These are phyloP conservation scores for Elgonia sp. DNA, from an alignment of 2,888 invertebrate species.

Conservation along the genomic window DNA sequence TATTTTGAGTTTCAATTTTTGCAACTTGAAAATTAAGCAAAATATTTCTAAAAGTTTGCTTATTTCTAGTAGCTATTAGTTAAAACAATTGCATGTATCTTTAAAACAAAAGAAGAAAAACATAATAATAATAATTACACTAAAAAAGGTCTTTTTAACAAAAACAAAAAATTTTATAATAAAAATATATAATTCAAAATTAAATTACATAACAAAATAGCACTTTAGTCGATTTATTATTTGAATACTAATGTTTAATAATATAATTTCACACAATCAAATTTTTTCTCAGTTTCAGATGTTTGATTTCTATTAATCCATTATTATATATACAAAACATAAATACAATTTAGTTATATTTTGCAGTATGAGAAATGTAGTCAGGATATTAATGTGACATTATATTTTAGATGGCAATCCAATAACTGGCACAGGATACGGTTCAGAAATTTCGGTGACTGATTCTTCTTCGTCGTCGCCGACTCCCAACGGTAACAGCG, in stretches of 20 bases:
- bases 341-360: background rate
- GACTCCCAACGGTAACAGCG: conserved; percentile 86
- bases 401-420: conserved; percentile 87
- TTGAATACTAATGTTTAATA: too few species aligned
- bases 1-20: conserved; percentile 24
- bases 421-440: conserved; percentile 88
- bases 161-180: too few species aligned
- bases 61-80: conserved; percentile 22
- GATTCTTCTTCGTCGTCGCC: conserved; percentile 69
- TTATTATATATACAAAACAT: too few species aligned
- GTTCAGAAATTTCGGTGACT: conserved; percentile 76
- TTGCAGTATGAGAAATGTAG: background rate
- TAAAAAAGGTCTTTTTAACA: too few species aligned
- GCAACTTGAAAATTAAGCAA: background rate
- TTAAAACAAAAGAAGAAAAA: too few species aligned
- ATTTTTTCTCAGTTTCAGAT: too few species aligned
- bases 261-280: too few species aligned
- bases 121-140: too few species aligned
- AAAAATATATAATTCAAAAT: too few species aligned
- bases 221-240: too few species aligned
- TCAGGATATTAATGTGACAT: conserved; percentile 4
- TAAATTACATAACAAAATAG: too few species aligned
- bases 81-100: background rate
- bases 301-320: too few species aligned
- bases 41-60: conserved; percentile 8